Percentiles rank a stretch among this genome's conserved stretches.
These are phyloP conservation scores for Chromis chromis DNA, from an alignment of 2,797 vertebrate species.

Conservation along the genomic window DNA sequence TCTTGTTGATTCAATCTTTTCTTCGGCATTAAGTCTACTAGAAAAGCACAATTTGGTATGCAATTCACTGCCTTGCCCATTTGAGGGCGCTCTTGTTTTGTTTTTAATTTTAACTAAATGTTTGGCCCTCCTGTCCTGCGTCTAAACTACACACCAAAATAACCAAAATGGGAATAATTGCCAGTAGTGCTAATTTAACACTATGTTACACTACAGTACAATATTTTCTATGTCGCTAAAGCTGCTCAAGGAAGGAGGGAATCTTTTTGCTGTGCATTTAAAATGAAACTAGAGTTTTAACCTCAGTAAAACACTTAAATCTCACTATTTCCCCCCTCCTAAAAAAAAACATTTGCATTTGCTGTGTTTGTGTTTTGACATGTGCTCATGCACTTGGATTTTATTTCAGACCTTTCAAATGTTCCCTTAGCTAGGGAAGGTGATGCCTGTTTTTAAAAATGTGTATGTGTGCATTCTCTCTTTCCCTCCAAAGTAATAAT, in stretches of 20 bases:
- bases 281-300: conserved; percentile 37
- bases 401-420: conserved; percentile 34
- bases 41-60: conserved; percentile 78
- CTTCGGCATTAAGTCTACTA: conserved; percentile 22
- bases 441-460: conserved; percentile 43
- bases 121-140: conserved; percentile 8
- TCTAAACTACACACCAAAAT: conserved; percentile 23
- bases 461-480: conserved; percentile 35
- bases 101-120: conserved; percentile 18
- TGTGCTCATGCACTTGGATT: conserved; percentile 57
- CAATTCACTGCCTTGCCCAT: conserved; percentile 77
- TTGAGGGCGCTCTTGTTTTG: conserved; percentile 70
- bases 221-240: conserved; percentile 26
- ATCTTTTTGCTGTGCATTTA: conserved; percentile 53
- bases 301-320: conserved; percentile 31
- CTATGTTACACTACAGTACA: conserved; percentile 8
- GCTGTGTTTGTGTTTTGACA: conserved; percentile 60
- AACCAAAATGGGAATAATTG: conserved; percentile 30
- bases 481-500: conserved; percentile 65
- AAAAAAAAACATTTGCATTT: conserved; percentile 40
- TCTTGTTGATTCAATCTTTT: conserved; percentile 22
- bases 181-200: conserved; percentile 40
- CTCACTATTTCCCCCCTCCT: conserved; percentile 12
- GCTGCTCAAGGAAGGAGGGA: conserved; percentile 26
- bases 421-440: conserved; percentile 21